These are phyloP conservation scores for Nothoprocta pentlandii DNA, from an alignment of 2,113 vertebrate species.

Conservation along the genomic window DNA sequence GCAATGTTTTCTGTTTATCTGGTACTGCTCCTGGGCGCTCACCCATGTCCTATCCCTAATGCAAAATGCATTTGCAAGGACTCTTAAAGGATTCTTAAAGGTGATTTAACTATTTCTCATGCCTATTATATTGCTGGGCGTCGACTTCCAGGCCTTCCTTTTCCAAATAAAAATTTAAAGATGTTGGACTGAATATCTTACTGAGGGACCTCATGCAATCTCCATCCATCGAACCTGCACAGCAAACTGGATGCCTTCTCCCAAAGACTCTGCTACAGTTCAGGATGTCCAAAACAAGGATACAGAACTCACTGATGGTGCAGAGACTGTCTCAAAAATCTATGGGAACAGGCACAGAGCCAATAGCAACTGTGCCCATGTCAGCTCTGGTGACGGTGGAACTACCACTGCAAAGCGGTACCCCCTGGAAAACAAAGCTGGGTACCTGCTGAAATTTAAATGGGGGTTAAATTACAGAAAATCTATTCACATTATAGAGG, in stretches of 20 bases:
- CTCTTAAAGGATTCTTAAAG: slow-evolving; percentile 19
- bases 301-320: not conserved
- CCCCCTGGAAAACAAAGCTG: not conserved
- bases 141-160: not conserved
- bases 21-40: slow-evolving; percentile 1
- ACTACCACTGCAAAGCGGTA: not conserved
- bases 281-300: not conserved
- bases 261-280: not conserved
- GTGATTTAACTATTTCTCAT: not conserved
- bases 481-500: not conserved
- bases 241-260: not conserved
- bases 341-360: not conserved
- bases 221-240: rapidly evolving
- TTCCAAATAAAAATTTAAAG: slow-evolving; percentile 8
- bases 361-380: rapidly evolving
- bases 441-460: not conserved
- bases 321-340: not conserved
- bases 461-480: not conserved
- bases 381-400: not conserved
- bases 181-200: not conserved
- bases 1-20: not conserved
- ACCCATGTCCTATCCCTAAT: not conserved
- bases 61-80: not conserved
- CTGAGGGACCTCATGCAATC: not conserved
- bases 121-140: not conserved